A percentile compares a stretch with the other conserved stretches of the same genome.
phyloP scores from a whole-genome alignment of 2,797 vertebrate species.

The Crocidura indochinensis region DNA sequence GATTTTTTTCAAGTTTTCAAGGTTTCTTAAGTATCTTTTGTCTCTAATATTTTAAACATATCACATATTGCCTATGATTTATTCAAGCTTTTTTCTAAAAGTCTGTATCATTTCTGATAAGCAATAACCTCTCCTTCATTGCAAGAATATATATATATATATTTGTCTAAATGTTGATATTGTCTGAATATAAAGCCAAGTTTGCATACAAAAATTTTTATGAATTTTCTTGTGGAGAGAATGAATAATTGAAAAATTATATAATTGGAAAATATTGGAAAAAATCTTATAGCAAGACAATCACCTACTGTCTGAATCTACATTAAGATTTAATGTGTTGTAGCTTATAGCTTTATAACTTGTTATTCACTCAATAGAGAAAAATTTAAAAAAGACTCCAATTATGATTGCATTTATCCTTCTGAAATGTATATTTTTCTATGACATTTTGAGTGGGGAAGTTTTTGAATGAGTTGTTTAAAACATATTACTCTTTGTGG shows the following conservation, averaged over 20 bases:
- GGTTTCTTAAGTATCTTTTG: neutral
- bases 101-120: neutral
- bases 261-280: too few species aligned
- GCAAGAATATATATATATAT: neutral
- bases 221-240: constrained; percentile 35
- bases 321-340: neutral
- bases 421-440: constrained; percentile 4
- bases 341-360: neutral
- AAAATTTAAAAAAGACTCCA: neutral
- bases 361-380: constrained; percentile 5
- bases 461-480: neutral
- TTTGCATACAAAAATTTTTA: neutral
- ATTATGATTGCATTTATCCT: neutral
- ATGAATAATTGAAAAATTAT: constrained; percentile 20
- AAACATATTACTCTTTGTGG: neutral
- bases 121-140: neutral
- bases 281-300: too few species aligned
- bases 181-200: neutral
- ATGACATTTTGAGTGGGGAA: neutral
- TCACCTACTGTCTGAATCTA: neutral
- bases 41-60: neutral
- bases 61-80: neutral
- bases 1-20: neutral
- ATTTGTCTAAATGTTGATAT: constrained; percentile 19
- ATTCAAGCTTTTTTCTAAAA: neutral